Percentiles rank a stretch among this genome's conserved stretches.
Conservation (phyloP, 2,113 vertebrate genomes). For the Zapornia atra region DNA sequence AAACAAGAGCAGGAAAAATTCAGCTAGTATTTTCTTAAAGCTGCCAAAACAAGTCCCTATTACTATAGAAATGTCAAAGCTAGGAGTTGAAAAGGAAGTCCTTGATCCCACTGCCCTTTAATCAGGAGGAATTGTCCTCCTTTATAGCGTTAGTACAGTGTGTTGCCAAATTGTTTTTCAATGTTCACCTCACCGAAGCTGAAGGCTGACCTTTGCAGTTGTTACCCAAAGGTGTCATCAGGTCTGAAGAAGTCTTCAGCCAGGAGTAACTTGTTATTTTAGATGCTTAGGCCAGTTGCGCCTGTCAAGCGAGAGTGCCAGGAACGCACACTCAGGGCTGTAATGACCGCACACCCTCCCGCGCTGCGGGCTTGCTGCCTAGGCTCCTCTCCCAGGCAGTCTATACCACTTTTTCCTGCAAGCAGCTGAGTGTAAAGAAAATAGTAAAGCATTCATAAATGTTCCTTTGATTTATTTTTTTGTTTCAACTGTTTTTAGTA, state of each 20-base stretch:
- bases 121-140: neutral
- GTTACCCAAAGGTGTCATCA: neutral
- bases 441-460: neutral
- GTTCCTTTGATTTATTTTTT: neutral
- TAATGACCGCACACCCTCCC: neutral
- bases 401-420: neutral
- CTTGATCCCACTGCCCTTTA: slow-evolving; percentile 13
- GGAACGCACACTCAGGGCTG: accelerated
- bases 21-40: neutral
- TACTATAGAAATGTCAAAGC: slow-evolving; percentile 29
- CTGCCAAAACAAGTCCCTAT: neutral
- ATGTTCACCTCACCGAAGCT: neutral
- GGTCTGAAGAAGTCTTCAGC: neutral
- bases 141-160: neutral
- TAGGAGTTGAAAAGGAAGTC: neutral
- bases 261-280: neutral
- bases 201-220: slow-evolving; percentile 51
- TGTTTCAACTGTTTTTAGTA: neutral
- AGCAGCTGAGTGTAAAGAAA: neutral
- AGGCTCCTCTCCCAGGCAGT: neutral
- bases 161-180: slow-evolving; percentile 22
- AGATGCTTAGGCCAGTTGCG: neutral
- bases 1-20: neutral
- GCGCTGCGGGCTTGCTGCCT: neutral
- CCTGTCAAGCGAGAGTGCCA: neutral